Evolutionary conservation across 1,140 invertebrate species (phyloP), one percentile per base, ranked within the genome.

Genomic region (Pogonomyrmex californicus): DNA sequence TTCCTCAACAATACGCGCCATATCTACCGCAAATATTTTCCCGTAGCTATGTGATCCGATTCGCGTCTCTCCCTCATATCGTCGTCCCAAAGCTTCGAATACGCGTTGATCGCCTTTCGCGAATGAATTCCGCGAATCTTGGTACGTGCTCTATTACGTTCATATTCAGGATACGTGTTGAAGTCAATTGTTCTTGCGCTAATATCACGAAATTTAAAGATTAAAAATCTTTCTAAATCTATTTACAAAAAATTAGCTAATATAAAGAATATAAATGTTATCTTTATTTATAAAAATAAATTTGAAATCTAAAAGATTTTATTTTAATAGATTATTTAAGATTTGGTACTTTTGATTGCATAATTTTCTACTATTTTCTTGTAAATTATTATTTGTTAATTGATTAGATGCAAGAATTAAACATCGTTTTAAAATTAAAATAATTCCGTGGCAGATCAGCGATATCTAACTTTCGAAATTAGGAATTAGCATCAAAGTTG

Each of bases 1-100:
- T 60, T 62, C 12, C 30, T 41, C 68, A 12, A 73, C 79, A 83
- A 60, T 60, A 49, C 41, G 2, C 38, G 71, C 33, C 68, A 49
- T 75, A 81, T 70, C 68, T 73, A 83, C n/a, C 30, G 41, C 54
- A 83, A 83, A 83, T 75, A 75, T 83, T 83, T 83, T 83, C 30
- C 12, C 54, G 30, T 12, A 54, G 17, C 54, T 49, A 47, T 47
- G 44, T 66, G 44, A 83, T 73, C 41, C 54, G 68, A 75, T 47
- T 44, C 41, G 33, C 60, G 33, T 78, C 47, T 78, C 47, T 63
- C 10, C 60, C 17, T 33, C 17, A 10, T 60, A 75, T 47, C 54
- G n/a, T n/a, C 30, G 23, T 60, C 30, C 4, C 70, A 33, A 9
- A 33, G n/a, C 4, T 2, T 33, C 47, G 44, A 83, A 83, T 73